Evolutionary conservation across 2,888 invertebrate genomes (phyloP), one percentile per base, ranked within the genome.

Genomic region (Meta bourneti): DNA sequence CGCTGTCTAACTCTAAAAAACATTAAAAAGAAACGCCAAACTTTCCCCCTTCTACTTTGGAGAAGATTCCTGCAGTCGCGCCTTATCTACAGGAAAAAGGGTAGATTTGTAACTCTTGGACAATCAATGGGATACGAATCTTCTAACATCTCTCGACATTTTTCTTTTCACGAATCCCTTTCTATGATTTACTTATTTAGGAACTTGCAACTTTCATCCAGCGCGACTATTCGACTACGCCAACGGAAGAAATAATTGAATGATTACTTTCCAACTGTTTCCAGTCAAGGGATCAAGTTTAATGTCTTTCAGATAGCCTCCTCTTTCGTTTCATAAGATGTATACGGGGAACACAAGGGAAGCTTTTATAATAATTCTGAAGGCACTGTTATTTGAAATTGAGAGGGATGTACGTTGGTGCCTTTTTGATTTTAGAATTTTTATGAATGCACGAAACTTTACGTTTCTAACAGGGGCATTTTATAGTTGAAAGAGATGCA

Each of bases 1-100:
- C 80, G 88, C 80, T 88, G 88, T 88, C 88, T 88, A 88, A 88
- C 74, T 80, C 88, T 88, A 74, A 88, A 88, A 88, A 88, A 88
- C 80, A 88, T 81, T 88, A 81, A 88, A 88, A 86, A 72, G 79
- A 74, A 80, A 70, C 20, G 78, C 34, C 19, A 77, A 78, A 71
- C 48, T 86, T 79, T 79, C 70, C 20, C n/a, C 78, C 71, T 70
- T 61, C 71, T 71, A 79, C 71, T 86, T 88, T 74, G 74, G 61
- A 80, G 88, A 61, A 75, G 54, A 52, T 85, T 75, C 49, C 74
- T 72, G 19, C 49, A 72, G 69, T n/a, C 34, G 19, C 7, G 80
- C 71, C 88, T 88, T 88, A 88, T 88, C 88, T 80, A 51, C 80
- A 81, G 70, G 80, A 88, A 88, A 84, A 81, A 80, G 88, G 80